Conservation (phyloP, 2,888 invertebrate genomes). For the Tillus elongatus region DNA sequence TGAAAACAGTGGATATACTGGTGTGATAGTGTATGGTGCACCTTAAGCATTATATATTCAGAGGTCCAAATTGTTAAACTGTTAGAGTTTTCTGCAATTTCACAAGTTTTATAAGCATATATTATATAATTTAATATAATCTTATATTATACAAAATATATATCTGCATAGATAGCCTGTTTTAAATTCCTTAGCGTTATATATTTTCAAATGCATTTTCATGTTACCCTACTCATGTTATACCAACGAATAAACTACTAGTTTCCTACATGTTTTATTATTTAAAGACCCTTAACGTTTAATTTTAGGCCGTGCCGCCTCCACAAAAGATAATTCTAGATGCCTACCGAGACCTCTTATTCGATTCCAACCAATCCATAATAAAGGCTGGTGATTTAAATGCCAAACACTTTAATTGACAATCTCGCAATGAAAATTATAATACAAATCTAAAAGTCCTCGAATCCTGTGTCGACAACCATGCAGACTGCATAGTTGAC, state of each 20-base stretch:
- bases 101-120: slow-evolving; percentile 44
- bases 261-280: slow-evolving; percentile 34
- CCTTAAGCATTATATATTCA: slow-evolving; percentile 38
- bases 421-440: too few species aligned
- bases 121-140: slow-evolving; percentile 38
- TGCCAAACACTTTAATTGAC: too few species aligned
- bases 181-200: slow-evolving; percentile 39
- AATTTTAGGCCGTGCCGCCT: slow-evolving; percentile 1
- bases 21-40: slow-evolving; percentile 44
- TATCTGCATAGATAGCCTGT: slow-evolving; percentile 39
- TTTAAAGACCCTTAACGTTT: not conserved
- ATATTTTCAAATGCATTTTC: slow-evolving; percentile 42
- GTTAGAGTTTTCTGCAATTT: slow-evolving; percentile 44
- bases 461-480: too few species aligned
- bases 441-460: too few species aligned
- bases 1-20: slow-evolving; percentile 35
- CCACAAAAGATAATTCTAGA: too few species aligned
- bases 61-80: slow-evolving; percentile 44
- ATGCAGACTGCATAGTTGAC: too few species aligned
- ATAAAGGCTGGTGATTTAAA: too few species aligned
- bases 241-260: slow-evolving; percentile 43
- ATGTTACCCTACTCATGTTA: slow-evolving; percentile 41
- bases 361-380: too few species aligned
- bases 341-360: too few species aligned
- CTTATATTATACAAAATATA: slow-evolving; percentile 35